These are phyloP conservation scores for Syngnathus scovelli DNA, from an alignment of 2,113 vertebrate species.

Conservation along the genomic window DNA sequence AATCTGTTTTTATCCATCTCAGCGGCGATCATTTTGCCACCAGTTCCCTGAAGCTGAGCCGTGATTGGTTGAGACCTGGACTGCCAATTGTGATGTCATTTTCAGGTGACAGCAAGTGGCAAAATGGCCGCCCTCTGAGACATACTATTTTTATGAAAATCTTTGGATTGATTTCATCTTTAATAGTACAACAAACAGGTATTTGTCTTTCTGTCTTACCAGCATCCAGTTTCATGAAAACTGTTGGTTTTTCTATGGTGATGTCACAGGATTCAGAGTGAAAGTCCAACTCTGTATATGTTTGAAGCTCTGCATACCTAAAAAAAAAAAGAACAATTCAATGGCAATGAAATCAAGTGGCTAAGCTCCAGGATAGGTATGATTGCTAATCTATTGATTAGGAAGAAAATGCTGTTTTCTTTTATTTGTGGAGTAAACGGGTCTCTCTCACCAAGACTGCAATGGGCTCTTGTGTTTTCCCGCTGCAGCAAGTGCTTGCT, in stretches of 20 bases:
- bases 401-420: background rate
- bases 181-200: background rate
- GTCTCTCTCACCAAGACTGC: constrained; percentile 86
- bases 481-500: constrained; percentile 69
- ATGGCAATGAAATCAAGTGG: too few relatives aligned
- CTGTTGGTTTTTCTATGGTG: constrained; percentile 82
- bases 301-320: constrained; percentile 94
- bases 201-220: constrained; percentile 65
- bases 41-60: too few relatives aligned
- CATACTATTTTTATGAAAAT: too few relatives aligned
- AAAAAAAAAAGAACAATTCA: constrained; percentile 15
- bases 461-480: constrained; percentile 92
- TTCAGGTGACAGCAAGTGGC: too few relatives aligned
- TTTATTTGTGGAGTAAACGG: background rate
- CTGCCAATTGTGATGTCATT: too few relatives aligned
- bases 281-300: constrained; percentile 79
- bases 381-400: background rate
- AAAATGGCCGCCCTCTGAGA: too few relatives aligned
- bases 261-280: constrained; percentile 81
- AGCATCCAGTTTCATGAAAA: constrained; percentile 98
- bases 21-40: too few relatives aligned
- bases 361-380: too few relatives aligned
- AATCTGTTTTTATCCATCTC: too few relatives aligned
- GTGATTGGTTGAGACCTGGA: too few relatives aligned
- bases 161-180: too few relatives aligned